Evolutionary conservation across 2,888 invertebrate genomes (phyloP), one percentile per base, ranked within the genome.

Genomic region (Aporophyla lueneburgensis): DNA sequence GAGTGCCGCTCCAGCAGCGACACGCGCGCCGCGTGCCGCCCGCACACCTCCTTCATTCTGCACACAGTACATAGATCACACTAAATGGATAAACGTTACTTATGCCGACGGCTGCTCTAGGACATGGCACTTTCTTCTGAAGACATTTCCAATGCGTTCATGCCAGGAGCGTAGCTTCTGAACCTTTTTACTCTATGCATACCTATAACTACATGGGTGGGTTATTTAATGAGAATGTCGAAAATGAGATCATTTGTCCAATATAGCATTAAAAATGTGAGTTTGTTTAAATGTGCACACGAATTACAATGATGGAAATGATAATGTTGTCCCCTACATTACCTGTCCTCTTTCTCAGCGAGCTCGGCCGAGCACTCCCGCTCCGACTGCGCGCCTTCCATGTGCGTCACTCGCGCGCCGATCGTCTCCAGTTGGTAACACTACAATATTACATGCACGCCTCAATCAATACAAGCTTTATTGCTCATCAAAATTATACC

Each of bases 371-470:
- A 94, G 68, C 89, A 92, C 73, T 94, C 95, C 0, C 94, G 91
- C 80, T 96, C 96, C 4, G 94, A 92, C 76, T 93, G 92, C 3
- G 90, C 91, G 0, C 96, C 96, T 68, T 96, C 96, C 96, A 96
- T 96, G 74, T 95, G 95, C 43, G 93, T 84, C 14, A 95, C 94
- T 46, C 94, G 93, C 9, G 96, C 92, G 5, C 96, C 96, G 14
- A 93, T 86, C 5, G 95, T 96, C 88, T 96, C 96, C 86, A 95
- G 93, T 94, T 96, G 96, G 79, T 94, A 96, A 77, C 94, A 94
- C 96, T 96, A 69, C 4, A 74, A 65, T 65, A 40, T 7, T 24
- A 62, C 6, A 71, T 51, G 16, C 0, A 10, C 14, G 59, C 16
- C 21, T 40, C 14, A 12, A 66, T 56, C 27, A 66, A 54, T 1